Base-by-base conservation (phyloP, 53 echinoderm and acorn worm genomes). In the Holothuria leucospilota region DNA sequence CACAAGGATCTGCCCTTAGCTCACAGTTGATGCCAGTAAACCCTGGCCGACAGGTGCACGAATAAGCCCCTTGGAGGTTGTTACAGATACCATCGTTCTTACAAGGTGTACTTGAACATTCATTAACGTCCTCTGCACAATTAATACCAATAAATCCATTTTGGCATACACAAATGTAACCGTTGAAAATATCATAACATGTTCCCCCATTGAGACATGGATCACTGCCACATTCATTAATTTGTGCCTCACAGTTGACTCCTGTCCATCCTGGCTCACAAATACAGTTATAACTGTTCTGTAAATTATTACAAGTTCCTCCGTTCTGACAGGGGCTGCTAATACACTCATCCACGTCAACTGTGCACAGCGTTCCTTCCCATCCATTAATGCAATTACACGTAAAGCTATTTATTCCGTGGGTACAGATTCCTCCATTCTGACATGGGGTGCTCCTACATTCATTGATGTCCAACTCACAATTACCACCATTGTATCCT, bases 31-130 rank as follows among this genome's bases (percentile, higher is more conserved):
- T 39, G 1, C 84, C 84, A 12, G 24, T 20, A 63, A 66, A 83
- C 5, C 94, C 94, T 13, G 92, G 42, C 8, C 51, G 39, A 60
- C 94, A 94, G 28, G 68, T 64, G 49, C 94, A 94, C 8, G 30
- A 27, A 69, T 89, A 94, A 59, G 49, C 69, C 18, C 85, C 82
- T 41, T 90, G 24, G 30, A 53, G 69, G 53, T 94, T 86, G 27
- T 85, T 85, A 71, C 94, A 94, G 0, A 67, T 63, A 0, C 66
- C 94, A 16, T 86, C 87, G 52, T 94, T 94, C 59, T 69, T 28
- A 71, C 94, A 94, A 20, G 94, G 94, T 20, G 71, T 46, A 87
- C 94, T 90, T 21, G 64, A 68, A 75, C 94, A 94, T 78, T 94
- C 94, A 51, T 94, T 89, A 28, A 85, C 46, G 71, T 90, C 94